phyloP scores from a whole-genome alignment of 2,888 invertebrate species.

The Helicoverpa assulta region DNA sequence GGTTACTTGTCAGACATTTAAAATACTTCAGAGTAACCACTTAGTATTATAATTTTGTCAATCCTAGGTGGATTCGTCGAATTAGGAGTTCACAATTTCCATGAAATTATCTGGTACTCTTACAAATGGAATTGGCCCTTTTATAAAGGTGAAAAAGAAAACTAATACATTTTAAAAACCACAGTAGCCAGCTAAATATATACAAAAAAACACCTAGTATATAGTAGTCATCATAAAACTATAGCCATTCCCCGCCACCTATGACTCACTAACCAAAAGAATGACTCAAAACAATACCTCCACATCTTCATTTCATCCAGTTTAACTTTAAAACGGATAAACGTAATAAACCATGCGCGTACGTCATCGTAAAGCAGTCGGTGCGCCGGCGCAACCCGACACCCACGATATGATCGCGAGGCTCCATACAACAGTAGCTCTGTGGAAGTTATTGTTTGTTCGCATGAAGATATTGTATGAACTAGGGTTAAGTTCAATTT shows the following conservation, averaged over 20 bases:
- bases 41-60: too few species aligned
- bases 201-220: neutral
- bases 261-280: constrained; percentile 47
- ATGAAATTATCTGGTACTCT: too few species aligned
- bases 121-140: too few species aligned
- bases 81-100: too few species aligned
- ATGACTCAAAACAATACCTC: constrained; percentile 42
- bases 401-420: constrained; percentile 69
- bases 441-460: constrained; percentile 41
- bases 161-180: too few species aligned
- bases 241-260: constrained; percentile 4
- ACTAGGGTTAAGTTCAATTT: constrained; percentile 18
- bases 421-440: constrained; percentile 57
- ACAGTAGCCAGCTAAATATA: neutral
- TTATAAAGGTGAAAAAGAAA: too few species aligned
- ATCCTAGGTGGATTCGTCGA: too few species aligned
- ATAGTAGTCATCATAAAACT: neutral
- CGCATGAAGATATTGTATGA: constrained; percentile 11
- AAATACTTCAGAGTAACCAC: neutral
- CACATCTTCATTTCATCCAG: constrained; percentile 53
- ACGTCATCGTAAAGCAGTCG: constrained; percentile 66
- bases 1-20: constrained; percentile 31
- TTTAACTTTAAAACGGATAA: constrained; percentile 50
- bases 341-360: constrained; percentile 52
- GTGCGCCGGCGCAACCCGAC: constrained; percentile 69